These are phyloP conservation scores for Blastobasis lacticolella DNA, from an alignment of 2,888 invertebrate genomes.

Conservation along the genomic window DNA sequence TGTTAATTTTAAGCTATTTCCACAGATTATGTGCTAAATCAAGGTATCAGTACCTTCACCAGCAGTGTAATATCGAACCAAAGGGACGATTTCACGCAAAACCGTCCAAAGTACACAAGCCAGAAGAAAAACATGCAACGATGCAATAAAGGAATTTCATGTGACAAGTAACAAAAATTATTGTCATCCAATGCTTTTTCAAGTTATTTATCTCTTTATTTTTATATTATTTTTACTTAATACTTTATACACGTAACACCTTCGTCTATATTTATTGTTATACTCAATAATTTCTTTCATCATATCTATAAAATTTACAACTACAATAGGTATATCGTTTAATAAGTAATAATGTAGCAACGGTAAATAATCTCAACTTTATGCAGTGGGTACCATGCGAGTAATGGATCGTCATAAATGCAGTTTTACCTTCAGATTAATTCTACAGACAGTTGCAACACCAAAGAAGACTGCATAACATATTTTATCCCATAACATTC, in stretches of 20 bases:
- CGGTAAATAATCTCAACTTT: slow-evolving; percentile 39
- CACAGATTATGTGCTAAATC: too few relatives aligned
- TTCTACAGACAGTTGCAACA: too few relatives aligned
- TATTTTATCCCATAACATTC: too few relatives aligned
- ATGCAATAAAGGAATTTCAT: slow-evolving; percentile 29
- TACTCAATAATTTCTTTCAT: slow-evolving; percentile 27
- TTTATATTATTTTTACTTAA: slow-evolving; percentile 46
- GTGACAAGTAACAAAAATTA: slow-evolving; percentile 65
- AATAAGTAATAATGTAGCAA: slow-evolving; percentile 22
- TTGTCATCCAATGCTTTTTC: slow-evolving; percentile 71
- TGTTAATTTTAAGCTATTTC: too few relatives aligned
- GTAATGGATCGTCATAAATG: too few relatives aligned
- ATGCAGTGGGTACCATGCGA: slow-evolving; percentile 11
- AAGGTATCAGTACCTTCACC: too few relatives aligned
- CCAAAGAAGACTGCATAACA: too few relatives aligned
- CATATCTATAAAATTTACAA: slow-evolving; percentile 51
- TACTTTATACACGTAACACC: slow-evolving; percentile 59
- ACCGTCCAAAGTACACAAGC: too few relatives aligned
- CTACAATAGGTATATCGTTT: slow-evolving; percentile 24
- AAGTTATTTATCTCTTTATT: slow-evolving; percentile 49
- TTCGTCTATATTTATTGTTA: slow-evolving; percentile 30
- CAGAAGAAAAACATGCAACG: too few relatives aligned
- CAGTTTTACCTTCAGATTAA: too few relatives aligned
- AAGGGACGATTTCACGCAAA: too few relatives aligned
- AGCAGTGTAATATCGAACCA: too few relatives aligned